A percentile compares a stretch with the other conserved stretches of the same genome.
These are phyloP conservation scores for Margaritifera margaritifera DNA, from an alignment of 2,888 invertebrate species.

Conservation along the genomic window DNA sequence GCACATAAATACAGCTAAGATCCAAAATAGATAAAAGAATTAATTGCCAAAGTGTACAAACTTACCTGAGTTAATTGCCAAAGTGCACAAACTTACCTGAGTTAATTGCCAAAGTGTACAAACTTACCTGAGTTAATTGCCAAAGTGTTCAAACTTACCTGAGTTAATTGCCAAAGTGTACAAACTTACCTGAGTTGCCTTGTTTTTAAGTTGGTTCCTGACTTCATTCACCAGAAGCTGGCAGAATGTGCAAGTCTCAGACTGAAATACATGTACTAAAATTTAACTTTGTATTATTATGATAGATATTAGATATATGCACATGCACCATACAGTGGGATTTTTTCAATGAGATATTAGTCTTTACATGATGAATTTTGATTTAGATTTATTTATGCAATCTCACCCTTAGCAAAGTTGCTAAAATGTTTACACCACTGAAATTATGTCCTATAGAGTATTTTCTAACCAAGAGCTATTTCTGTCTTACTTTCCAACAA, in stretches of 20 bases:
- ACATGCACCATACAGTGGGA: no score
- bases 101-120: background rate
- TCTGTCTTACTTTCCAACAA: no score
- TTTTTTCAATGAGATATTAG: no score
- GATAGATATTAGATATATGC: no score
- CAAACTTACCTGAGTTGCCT: slow-evolving; percentile 29
- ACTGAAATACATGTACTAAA: slow-evolving; percentile 4
- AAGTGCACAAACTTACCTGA: slow-evolving; percentile 21
- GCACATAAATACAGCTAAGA: no score
- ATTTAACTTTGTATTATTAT: background rate
- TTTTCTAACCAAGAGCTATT: no score
- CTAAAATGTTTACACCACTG: no score
- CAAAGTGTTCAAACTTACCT: slow-evolving; percentile 20
- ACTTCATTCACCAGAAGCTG: slow-evolving; percentile 34
- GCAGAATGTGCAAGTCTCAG: slow-evolving; percentile 33
- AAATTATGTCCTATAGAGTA: no score
- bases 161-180: slow-evolving; percentile 2
- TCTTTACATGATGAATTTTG: no score
- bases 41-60: background rate
- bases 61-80: slow-evolving; percentile 31
- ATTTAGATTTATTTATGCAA: no score
- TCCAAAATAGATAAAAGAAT: no score
- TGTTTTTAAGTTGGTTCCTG: slow-evolving; percentile 25
- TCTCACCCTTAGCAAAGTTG: no score
- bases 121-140: slow-evolving; percentile 32